A percentile compares a stretch with the other conserved stretches of the same genome.
Evolutionary conservation across 2,888 invertebrate species (phyloP).

Genomic region (Pantelozetes paolii): DNA sequence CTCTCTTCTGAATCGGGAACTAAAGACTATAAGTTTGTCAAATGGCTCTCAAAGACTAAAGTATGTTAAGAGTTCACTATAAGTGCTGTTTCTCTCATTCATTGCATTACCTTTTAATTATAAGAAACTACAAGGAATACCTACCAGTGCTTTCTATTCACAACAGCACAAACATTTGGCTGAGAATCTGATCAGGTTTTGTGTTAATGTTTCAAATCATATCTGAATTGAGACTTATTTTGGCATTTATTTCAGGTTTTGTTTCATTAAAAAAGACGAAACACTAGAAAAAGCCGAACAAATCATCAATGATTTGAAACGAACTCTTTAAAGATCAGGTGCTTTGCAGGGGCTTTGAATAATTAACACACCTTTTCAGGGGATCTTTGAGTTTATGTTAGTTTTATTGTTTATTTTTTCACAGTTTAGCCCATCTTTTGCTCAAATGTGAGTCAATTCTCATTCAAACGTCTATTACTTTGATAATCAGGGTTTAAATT

Average conservation of each 20-base stretch:
- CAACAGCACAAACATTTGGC: constrained; percentile 70
- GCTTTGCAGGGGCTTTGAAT: too few species aligned
- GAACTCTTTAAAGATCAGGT: constrained; percentile 40
- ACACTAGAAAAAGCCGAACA: constrained; percentile 52
- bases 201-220: constrained; percentile 60
- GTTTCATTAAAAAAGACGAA: constrained; percentile 51
- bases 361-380: too few species aligned
- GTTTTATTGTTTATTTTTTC: too few species aligned
- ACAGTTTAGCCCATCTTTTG: too few species aligned
- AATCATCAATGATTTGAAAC: constrained; percentile 49
- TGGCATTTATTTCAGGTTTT: constrained; percentile 30
- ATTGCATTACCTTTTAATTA: constrained; percentile 49
- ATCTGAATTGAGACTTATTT: not conserved
- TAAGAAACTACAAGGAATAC: constrained; percentile 83
- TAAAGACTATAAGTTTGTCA: constrained; percentile 83
- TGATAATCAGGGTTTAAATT: too few species aligned
- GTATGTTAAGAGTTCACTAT: constrained; percentile 46
- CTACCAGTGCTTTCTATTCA: constrained; percentile 88
- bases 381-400: too few species aligned
- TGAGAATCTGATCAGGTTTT: constrained; percentile 70
- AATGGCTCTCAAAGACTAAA: constrained; percentile 86
- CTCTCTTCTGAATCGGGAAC: constrained; percentile 56
- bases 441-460: too few species aligned
- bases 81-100: not conserved
- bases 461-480: too few species aligned